Percentiles rank a stretch among this genome's conserved stretches.
Conservation (phyloP, 2,113 vertebrate genomes). For the Petromus typicus region DNA sequence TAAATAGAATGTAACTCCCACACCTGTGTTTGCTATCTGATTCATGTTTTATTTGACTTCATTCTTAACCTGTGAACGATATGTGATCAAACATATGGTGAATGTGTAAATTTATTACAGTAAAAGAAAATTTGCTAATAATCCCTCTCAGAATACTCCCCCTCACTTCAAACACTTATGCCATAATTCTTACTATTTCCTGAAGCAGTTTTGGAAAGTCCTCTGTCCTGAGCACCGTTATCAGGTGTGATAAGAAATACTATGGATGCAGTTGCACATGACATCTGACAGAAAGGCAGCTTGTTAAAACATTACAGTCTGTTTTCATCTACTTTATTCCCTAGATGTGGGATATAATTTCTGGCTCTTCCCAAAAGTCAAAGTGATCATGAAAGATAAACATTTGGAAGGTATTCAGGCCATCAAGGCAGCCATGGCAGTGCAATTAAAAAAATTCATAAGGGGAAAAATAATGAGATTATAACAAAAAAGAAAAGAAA, state of each 20-base stretch:
- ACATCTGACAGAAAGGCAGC: not conserved
- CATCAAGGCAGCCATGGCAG: not conserved
- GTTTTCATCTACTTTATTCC: not conserved
- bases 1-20: not conserved
- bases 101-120: not conserved
- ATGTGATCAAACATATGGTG: not conserved
- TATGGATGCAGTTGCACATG: not conserved
- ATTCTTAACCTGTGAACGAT: not conserved
- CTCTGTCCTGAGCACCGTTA: not conserved
- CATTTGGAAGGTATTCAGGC: not conserved
- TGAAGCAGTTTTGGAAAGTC: not conserved
- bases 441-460: not conserved
- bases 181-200: not conserved
- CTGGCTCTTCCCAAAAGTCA: not conserved
- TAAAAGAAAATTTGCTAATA: not conserved
- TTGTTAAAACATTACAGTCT: not conserved
- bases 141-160: not conserved
- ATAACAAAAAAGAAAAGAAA: no score
- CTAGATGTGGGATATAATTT: not conserved
- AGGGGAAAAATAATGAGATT: no score
- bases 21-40: slow-evolving; percentile 9
- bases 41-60: slow-evolving; percentile 14
- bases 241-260: not conserved
- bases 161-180: not conserved
- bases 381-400: not conserved